phyloP scores from a whole-genome alignment of 2,797 vertebrate genomes.

The Sciaenops ocellatus region DNA sequence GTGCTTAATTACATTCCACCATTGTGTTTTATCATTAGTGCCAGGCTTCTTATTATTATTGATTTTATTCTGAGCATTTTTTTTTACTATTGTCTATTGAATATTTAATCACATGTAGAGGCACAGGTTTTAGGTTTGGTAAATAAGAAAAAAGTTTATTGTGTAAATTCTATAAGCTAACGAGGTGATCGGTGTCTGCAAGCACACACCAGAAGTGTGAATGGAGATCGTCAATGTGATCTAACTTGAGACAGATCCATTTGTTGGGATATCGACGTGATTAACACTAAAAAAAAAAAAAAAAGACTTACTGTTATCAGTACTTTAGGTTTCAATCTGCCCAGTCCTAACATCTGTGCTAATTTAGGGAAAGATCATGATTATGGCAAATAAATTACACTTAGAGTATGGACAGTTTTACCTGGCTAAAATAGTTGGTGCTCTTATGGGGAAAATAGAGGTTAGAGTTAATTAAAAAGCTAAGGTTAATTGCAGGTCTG shows the following conservation, averaged over 20 bases:
- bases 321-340: no score
- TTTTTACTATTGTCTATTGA: no score
- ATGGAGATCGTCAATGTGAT: no score
- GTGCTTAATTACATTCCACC: no score
- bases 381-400: background rate
- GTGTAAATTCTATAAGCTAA: background rate
- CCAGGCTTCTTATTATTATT: no score
- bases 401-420: background rate
- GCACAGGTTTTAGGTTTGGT: no score
- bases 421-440: no score
- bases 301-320: background rate
- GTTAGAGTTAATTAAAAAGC: background rate
- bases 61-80: no score
- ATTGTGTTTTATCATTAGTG: no score
- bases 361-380: background rate
- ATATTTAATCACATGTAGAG: no score
- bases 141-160: no score
- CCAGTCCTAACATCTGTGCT: background rate
- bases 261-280: background rate
- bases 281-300: background rate
- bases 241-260: background rate
- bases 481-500: background rate
- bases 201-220: background rate
- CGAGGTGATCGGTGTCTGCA: background rate
- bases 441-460: background rate